Conservation (phyloP, 2,888 invertebrate genomes). For the Morpho achilles region DNA sequence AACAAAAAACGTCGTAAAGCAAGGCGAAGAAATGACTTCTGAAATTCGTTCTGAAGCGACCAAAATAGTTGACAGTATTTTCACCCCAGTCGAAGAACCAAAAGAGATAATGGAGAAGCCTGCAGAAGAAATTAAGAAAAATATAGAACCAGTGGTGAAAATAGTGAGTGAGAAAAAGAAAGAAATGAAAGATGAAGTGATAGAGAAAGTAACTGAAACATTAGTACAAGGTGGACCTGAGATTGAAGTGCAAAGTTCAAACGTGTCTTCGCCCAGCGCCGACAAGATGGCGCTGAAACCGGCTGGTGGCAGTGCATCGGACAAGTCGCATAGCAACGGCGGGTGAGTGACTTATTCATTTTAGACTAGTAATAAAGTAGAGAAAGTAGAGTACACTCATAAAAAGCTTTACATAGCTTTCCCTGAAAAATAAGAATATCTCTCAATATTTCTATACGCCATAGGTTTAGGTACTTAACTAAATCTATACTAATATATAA, state of each 20-base stretch:
- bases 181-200: slow-evolving; percentile 37
- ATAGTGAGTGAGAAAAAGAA: slow-evolving; percentile 65
- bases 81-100: slow-evolving; percentile 69
- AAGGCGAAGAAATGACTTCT: slow-evolving; percentile 47
- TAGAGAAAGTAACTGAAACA: slow-evolving; percentile 59
- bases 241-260: slow-evolving; percentile 80
- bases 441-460: no score
- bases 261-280: slow-evolving; percentile 60
- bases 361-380: no score
- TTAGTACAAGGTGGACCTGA: slow-evolving; percentile 80
- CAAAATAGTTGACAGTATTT: slow-evolving; percentile 68
- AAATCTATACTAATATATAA: no score
- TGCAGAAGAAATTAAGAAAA: slow-evolving; percentile 39
- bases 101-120: slow-evolving; percentile 41
- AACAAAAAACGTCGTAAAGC: slow-evolving; percentile 50
- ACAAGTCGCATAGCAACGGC: slow-evolving; percentile 68
- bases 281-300: slow-evolving; percentile 40
- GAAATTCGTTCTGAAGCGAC: slow-evolving; percentile 61
- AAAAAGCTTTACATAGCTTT: no score
- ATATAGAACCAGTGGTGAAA: slow-evolving; percentile 62
- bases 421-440: no score
- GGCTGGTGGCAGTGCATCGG: slow-evolving; percentile 52
- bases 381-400: no score
- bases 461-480: no score
- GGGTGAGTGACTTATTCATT: slow-evolving; percentile 49